Percentiles rank a stretch among this genome's conserved stretches.
Evolutionary conservation across 1,140 invertebrate genomes (phyloP).

Genomic region (Trichoplusia ni): DNA sequence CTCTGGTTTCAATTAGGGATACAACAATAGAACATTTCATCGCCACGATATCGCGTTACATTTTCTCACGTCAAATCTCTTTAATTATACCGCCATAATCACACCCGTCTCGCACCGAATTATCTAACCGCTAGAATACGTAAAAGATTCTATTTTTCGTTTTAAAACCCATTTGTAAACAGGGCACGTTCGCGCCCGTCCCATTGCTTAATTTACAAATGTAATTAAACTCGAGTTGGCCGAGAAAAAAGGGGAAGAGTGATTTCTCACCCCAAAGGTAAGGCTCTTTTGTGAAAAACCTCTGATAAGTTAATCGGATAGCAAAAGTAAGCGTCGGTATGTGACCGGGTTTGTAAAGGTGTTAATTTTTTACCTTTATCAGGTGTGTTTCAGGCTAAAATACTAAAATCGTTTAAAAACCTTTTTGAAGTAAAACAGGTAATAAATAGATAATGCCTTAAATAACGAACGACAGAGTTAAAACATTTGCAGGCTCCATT

Average conservation of each 20-base stretch:
- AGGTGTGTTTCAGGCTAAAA: too few species aligned
- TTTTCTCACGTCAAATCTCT: neutral
- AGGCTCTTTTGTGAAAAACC: constrained; percentile 14
- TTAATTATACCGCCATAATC: constrained; percentile 10
- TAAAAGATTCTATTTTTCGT: constrained; percentile 22
- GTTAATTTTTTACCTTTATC: neutral
- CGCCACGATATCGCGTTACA: neutral
- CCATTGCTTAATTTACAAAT: constrained; percentile 31
- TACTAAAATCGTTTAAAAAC: too few species aligned
- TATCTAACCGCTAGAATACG: constrained; percentile 4
- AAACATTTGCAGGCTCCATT: too few species aligned
- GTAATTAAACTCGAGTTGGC: constrained; percentile 21
- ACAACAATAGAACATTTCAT: neutral
- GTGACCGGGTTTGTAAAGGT: constrained; percentile 17
- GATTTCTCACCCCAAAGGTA: constrained; percentile 12
- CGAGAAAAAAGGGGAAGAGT: constrained; percentile 15
- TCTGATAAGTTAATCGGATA: constrained; percentile 28
- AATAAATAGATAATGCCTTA: too few species aligned
- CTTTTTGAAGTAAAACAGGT: too few species aligned
- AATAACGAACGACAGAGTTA: too few species aligned
- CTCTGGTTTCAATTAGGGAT: neutral
- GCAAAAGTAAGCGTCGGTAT: constrained; percentile 13
- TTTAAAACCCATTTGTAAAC: constrained; percentile 3
- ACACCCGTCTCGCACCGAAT: constrained; percentile 3
- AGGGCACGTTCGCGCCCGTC: constrained; percentile 10